Evolutionary conservation across 2,888 invertebrate species (phyloP).

Genomic region (Eurytoma adleriae): DNA sequence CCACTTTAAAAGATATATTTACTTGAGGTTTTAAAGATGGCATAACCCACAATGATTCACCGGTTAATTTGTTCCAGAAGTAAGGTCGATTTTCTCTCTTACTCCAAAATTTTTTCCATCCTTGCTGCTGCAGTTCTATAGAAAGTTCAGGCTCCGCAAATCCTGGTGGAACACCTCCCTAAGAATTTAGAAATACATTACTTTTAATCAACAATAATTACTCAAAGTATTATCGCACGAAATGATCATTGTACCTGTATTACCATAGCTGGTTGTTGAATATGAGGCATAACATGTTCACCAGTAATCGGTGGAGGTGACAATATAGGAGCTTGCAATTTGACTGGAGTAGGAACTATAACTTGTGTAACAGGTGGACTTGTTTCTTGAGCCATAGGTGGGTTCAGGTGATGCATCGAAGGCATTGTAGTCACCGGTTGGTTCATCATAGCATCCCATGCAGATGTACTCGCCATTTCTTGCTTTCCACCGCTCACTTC

Average conservation of each 20-base stretch:
- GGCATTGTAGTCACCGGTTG: conserved; percentile 66
- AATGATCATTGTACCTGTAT: conserved; percentile 63
- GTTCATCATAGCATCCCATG: conserved; percentile 74
- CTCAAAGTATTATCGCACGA: too few species aligned
- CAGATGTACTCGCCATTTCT: conserved; percentile 73
- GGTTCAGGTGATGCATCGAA: conserved; percentile 68
- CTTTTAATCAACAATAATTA: neutral
- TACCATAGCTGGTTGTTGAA: conserved; percentile 72
- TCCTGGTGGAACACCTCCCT: conserved; percentile 64
- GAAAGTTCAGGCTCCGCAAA: conserved; percentile 78
- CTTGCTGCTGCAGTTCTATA: conserved; percentile 86
- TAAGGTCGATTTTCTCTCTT: conserved; percentile 96
- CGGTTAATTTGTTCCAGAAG: conserved; percentile 97
- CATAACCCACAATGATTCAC: conserved; percentile 98
- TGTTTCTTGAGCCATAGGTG: conserved; percentile 68
- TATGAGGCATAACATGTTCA: conserved; percentile 71
- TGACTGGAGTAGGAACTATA: conserved; percentile 76
- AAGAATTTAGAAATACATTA: conserved; percentile 17
- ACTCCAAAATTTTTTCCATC: conserved; percentile 98
- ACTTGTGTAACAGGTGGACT: conserved; percentile 70
- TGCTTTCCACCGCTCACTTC: conserved; percentile 75
- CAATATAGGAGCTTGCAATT: conserved; percentile 72
- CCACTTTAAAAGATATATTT: conserved; percentile 41
- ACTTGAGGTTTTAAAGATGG: conserved; percentile 86
- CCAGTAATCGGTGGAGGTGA: conserved; percentile 68